Percentiles rank a stretch among this genome's conserved stretches.
phyloP scores from a whole-genome alignment of 2,888 invertebrate genomes.

The Podotricha telesiphe region DNA sequence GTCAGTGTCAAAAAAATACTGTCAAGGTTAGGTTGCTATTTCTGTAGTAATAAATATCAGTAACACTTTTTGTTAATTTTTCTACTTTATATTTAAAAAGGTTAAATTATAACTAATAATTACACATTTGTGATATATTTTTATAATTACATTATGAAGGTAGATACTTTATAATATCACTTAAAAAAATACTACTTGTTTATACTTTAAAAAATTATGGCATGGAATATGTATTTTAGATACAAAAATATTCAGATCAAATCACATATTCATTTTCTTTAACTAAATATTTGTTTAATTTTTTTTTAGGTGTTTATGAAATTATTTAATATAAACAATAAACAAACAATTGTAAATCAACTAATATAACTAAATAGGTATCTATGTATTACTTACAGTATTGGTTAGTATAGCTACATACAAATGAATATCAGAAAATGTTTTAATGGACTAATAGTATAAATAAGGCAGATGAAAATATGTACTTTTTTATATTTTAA shows the following conservation, averaged over 20 bases:
- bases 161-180: not conserved
- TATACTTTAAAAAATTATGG: too few species aligned
- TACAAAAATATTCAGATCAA: not conserved
- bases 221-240: not conserved
- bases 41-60: too few species aligned
- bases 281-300: not conserved
- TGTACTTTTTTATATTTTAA: too few species aligned
- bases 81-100: not conserved
- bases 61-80: not conserved
- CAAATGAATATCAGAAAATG: too few species aligned
- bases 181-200: not conserved
- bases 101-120: not conserved
- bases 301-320: not conserved
- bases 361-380: not conserved
- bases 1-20: too few species aligned
- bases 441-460: too few species aligned
- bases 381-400: too few species aligned
- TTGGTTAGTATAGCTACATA: too few species aligned
- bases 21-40: too few species aligned
- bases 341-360: not conserved
- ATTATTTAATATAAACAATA: not conserved
- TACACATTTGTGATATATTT: not conserved
- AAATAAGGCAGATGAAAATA: too few species aligned
- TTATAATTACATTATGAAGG: not conserved
- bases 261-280: not conserved